These are phyloP conservation scores for Thalassaphorura encarpata DNA, from an alignment of 1,140 invertebrate genomes.

Conservation along the genomic window DNA sequence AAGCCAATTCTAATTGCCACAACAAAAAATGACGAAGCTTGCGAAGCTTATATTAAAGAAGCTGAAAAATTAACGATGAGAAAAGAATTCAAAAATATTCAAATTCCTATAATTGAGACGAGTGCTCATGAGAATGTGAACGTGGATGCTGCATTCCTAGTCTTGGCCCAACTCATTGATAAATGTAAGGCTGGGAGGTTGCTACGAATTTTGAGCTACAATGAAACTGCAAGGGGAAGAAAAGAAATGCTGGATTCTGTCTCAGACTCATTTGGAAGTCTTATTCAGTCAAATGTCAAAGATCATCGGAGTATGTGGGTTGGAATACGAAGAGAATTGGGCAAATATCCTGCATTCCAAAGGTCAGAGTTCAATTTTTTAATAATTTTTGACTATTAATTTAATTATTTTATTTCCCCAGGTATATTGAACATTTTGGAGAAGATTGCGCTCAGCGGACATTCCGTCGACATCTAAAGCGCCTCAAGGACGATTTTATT, in stretches of 20 bases:
- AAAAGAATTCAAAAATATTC: too few relatives aligned
- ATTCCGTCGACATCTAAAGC: conserved; percentile 70
- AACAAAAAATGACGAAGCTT: conserved; percentile 92
- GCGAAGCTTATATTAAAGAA: conserved; percentile 76
- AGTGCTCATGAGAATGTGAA: conserved; percentile 96
- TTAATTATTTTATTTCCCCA: background rate
- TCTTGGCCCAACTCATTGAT: conserved; percentile 86
- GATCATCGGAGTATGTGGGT: conserved; percentile 71
- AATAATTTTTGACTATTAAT: background rate
- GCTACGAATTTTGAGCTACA: conserved; percentile 69
- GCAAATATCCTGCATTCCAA: conserved; percentile 33
- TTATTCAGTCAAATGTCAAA: conserved; percentile 65
- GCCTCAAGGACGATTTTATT: conserved; percentile 74
- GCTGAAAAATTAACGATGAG: conserved; percentile 76
- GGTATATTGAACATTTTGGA: conserved; percentile 80
- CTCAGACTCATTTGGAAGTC: conserved; percentile 72
- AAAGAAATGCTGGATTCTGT: conserved; percentile 81
- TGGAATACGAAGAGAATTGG: conserved; percentile 27
- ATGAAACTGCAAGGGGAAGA: conserved; percentile 70
- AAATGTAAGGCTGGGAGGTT: conserved; percentile 53
- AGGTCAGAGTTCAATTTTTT: conserved; percentile 16
- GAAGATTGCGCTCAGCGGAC: conserved; percentile 69
- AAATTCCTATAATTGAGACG: conserved; percentile 86
- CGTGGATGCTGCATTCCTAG: conserved; percentile 85
- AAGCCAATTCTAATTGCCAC: conserved; percentile 91